Conservation (phyloP, 2,797 vertebrate species). For the Staurois parvus region DNA sequence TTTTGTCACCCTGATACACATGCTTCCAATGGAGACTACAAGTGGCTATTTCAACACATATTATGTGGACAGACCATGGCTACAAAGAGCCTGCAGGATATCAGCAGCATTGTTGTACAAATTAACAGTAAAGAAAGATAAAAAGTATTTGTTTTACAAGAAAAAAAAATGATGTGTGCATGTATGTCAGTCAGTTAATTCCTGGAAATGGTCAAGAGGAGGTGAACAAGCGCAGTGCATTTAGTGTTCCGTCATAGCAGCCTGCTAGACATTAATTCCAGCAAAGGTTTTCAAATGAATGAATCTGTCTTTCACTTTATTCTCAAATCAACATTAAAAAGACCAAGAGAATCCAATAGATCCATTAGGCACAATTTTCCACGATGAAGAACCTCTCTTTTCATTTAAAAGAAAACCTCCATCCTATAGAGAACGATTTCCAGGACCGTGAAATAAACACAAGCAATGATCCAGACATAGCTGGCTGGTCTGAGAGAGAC, state of each 20-base stretch:
- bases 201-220: slow-evolving; percentile 56
- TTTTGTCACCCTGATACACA: too few relatives aligned
- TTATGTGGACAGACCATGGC: too few relatives aligned
- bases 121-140: too few relatives aligned
- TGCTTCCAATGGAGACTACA: too few relatives aligned
- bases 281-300: slow-evolving; percentile 19
- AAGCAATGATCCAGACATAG: slow-evolving; percentile 66
- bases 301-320: too few relatives aligned
- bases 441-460: slow-evolving; percentile 61
- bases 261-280: slow-evolving; percentile 47
- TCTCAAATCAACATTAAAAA: slow-evolving; percentile 53
- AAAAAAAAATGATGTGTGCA: neutral
- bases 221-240: slow-evolving; percentile 50
- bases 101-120: neutral
- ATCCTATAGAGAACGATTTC: slow-evolving; percentile 63
- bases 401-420: slow-evolving; percentile 65
- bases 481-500: slow-evolving; percentile 69
- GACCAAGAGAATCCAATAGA: slow-evolving; percentile 54
- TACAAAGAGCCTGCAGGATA: neutral
- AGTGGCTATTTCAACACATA: too few relatives aligned
- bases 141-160: too few relatives aligned
- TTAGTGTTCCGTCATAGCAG: slow-evolving; percentile 61
- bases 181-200: slow-evolving; percentile 64
- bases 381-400: slow-evolving; percentile 72
- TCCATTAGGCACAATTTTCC: slow-evolving; percentile 61